Base-by-base conservation (phyloP, 1,140 invertebrate genomes). In the Aphaenogaster rudis region DNA sequence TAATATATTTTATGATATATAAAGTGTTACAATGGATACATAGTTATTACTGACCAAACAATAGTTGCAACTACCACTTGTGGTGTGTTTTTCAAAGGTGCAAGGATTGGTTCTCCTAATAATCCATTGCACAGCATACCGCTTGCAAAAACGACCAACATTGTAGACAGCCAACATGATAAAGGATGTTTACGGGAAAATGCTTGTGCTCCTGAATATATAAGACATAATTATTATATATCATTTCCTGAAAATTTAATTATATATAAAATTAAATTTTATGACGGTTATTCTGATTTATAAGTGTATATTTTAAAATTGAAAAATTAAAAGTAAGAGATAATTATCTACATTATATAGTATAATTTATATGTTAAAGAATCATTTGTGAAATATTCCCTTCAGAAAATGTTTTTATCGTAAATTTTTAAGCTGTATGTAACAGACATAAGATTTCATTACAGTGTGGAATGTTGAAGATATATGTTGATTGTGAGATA, bases 121-220 rank as follows among this genome's bases (percentile, higher is more conserved):
- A 99, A 96, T 59, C 98, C 98, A 95, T 99, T 99, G 89, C 98
- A 98, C 67, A 99, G 96, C 96, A 99, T 98, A 76, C 98, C 98
- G 80, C 99, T 98, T 85, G 99, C 98, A 96, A 99, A 99, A 91
- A 99, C 99, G n/a, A 99, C 98, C 89, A 99, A 95, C 98, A 99
- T 99, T 39, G 98, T 99, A 3, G 99, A 99, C 21, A 99, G 95
- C 99, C 99, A 99, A 95, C 99, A 99, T 92, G 99, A 98, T 86
- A 99, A 94, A 0, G 99, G 99, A 96, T 99, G 99, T 95, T 99
- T 99, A 50, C 99, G 96, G 8, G 99, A 99, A 95, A 99, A 99
- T 67, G 97, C 96, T 93, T 98, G 97, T 36, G 98, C 97, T 91
- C 98, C 99, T 98, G 94, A 3, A 72, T 63, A 67, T 63, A 67